Evolutionary conservation across 2,113 vertebrate genomes (phyloP), one percentile per base, ranked within the genome.

Genomic region (Tenebrosternarchus preto): DNA sequence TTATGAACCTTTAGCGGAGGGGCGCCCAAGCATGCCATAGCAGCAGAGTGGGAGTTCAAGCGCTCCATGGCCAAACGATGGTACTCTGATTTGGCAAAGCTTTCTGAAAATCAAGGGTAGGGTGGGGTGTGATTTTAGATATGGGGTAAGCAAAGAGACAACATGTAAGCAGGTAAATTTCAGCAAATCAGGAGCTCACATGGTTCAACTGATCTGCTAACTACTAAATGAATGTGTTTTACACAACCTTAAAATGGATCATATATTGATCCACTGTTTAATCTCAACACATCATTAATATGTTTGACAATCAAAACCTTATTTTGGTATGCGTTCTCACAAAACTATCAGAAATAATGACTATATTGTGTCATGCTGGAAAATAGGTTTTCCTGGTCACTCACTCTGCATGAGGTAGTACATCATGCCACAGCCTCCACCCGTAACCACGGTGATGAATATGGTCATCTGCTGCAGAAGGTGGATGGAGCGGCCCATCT

Each of bases 391-490:
- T 25, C 61, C 4, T 1, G 9, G 6, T 11, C 50, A 80, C 92
- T 91, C 88, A 96, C 95, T 94, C 86, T 96, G 94, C 88, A 94
- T 90, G 31, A 94, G 91, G 73, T 91, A 92, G 86, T 95, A 95
- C 94, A 96, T 96, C 80, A 93, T 74, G 27, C 91, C 76, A 31
- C 92, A 89, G 57, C 93, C 93, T 43, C 88, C 88, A 0, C 93
- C 79, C 0, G 92, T 93, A 74, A 95, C 82, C 68, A 95, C 20
- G 0, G 93, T 94, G 84, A 95, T 85, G 86, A 94, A 95, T 85
- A 96, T 83, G 73, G 95, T 86, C 86, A 95, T 91, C 89, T 95
- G 90, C 88, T 93, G 88, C 73, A 96, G 90, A 6, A 91, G 91
- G 78, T 69, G 89, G 43, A 88, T 90, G 61, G 93, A 86, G 73